Evolutionary conservation across 2,888 invertebrate species (phyloP), one percentile per base, ranked within the genome.

Genomic region (Harpalus rufipes): DNA sequence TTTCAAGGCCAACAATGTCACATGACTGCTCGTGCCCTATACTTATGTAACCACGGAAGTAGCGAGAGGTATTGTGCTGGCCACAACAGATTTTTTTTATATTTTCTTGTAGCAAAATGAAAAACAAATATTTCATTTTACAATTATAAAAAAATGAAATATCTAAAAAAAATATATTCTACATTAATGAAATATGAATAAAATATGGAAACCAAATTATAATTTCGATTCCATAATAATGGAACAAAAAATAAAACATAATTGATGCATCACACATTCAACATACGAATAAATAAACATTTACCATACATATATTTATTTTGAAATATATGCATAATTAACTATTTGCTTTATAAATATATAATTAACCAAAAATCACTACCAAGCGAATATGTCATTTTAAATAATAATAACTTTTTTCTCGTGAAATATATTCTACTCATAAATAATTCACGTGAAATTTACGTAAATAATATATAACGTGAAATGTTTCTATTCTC

Each of bases 391-490:
- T 25, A 63, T 63, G 59, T 61, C 25, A 63, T 63, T 68, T 14
- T 68, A 68, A 39, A 68, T 68, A 68, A 68, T 39, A 32, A 68
- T 39, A 68, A 32, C n/a, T 41, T 68, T 68, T 68, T 39, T 51
- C 44, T 51, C 44, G 44, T 51, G 44, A 25, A 68, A 68, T 39
- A 6, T 39, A 14, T 25, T 25, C 68, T 6, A 39, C 39, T 68
- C 68, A 68, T 68, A 12, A 12, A 68, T 68, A 68, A 68, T 68
- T 68, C 39, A 68, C 12, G 5, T 32, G 14, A 68, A 68, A 68
- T 68, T 68, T 68, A n/a, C 68, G 68, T 68, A 68, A 68, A 68
- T 68, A 68, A 68, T 14, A 68, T 21, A 63, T 68, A 68, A 65
- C 65, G 21, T 14, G 39, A 14, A 68, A 68, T 39, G 14, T n/a